Conservation (phyloP, 1,140 invertebrate genomes). For the Agrypnia vestita region DNA sequence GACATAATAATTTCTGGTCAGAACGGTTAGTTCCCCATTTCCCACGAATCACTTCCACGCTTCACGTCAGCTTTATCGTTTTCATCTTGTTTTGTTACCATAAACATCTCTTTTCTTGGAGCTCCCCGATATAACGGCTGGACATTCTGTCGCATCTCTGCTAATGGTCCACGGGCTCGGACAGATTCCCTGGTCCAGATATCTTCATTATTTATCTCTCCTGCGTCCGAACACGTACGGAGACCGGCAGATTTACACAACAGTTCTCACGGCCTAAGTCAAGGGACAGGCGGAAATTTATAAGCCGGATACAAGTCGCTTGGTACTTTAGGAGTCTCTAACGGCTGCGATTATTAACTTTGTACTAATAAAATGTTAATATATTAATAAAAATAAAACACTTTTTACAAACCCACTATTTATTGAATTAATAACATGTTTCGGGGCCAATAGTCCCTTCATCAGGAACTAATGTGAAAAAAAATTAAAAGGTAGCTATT, state of each 20-base stretch:
- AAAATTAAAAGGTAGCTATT: no score
- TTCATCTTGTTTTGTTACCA: conserved; percentile 8
- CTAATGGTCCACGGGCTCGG: conserved; percentile 27
- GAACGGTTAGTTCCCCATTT: not conserved
- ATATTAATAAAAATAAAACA: no score
- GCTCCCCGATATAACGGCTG: conserved; percentile 3
- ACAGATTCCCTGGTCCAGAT: conserved; percentile 50
- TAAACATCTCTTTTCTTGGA: conserved; percentile 19
- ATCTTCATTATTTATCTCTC: conserved; percentile 50
- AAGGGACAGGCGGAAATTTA: not conserved
- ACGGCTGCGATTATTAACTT: no score
- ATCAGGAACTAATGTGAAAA: no score
- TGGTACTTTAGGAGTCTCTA: no score
- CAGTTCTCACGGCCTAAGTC: not conserved
- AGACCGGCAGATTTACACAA: not conserved
- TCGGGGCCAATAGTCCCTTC: no score
- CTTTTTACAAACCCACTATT: no score
- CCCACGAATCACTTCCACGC: conserved; percentile 15
- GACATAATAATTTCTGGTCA: not conserved
- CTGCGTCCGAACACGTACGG: conserved; percentile 37
- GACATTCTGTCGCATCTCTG: conserved; percentile 13
- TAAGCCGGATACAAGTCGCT: no score
- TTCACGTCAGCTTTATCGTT: conserved; percentile 3
- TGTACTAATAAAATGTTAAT: no score
- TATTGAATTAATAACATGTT: no score